phyloP scores from a whole-genome alignment of 2,888 invertebrate species.

The Exephanes ischioxanthus region DNA sequence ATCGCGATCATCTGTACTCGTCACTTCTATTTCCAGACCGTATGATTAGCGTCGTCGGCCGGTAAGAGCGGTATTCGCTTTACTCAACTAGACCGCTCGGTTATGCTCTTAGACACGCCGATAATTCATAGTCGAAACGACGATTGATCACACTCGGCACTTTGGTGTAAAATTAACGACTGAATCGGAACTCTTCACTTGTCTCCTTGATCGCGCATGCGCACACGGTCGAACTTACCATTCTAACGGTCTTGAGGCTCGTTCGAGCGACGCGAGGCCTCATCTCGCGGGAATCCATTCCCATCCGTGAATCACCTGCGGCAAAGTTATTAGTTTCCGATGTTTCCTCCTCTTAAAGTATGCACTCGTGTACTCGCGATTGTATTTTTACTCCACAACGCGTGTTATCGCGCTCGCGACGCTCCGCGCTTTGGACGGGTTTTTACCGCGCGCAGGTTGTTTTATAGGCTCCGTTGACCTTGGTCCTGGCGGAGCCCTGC shows the following conservation, averaged over 20 bases:
- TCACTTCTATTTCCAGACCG: constrained; percentile 53
- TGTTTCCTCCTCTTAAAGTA: background rate
- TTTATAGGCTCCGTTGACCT: constrained; percentile 82
- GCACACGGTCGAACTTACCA: constrained; percentile 55
- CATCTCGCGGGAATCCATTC: constrained; percentile 25
- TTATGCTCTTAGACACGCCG: background rate
- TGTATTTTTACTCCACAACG: constrained; percentile 36
- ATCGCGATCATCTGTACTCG: constrained; percentile 27
- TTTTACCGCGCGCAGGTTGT: constrained; percentile 76
- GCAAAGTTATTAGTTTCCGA: background rate
- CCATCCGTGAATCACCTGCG: constrained; percentile 15
- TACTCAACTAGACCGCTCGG: background rate
- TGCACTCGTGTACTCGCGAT: constrained; percentile 15
- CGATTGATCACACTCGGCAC: constrained; percentile 14
- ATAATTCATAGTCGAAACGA: background rate
- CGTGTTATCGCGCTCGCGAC: constrained; percentile 73
- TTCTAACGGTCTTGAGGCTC: constrained; percentile 48
- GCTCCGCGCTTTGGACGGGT: constrained; percentile 75
- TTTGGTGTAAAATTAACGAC: background rate
- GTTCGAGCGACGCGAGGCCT: constrained; percentile 28
- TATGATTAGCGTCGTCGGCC: constrained; percentile 20
- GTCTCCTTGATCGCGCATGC: constrained; percentile 2
- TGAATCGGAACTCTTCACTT: constrained; percentile 21
- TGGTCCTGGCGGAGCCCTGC: constrained; percentile 74
- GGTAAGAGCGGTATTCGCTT: background rate